phyloP scores from a whole-genome alignment of 2,113 vertebrate species.

The Hydrochoerus hydrochaeris region DNA sequence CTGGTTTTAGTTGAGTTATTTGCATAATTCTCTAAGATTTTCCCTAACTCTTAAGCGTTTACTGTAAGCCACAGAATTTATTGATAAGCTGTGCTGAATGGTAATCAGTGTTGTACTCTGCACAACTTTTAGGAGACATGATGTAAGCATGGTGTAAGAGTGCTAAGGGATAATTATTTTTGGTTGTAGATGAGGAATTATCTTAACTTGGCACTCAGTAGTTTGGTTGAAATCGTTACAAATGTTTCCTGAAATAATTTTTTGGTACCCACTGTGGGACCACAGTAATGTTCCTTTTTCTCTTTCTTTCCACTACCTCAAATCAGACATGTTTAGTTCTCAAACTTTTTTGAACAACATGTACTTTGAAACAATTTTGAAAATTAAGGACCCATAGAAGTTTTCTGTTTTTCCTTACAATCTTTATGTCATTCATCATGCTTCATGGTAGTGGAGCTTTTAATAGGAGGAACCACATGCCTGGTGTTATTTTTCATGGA shows the following conservation, averaged over 20 bases:
- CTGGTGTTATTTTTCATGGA: not conserved
- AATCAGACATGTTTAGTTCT: not conserved
- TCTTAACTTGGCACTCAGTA: not conserved
- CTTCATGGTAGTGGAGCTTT: not conserved
- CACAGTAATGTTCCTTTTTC: not conserved
- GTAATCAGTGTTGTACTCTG: not conserved
- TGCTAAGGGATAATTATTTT: not conserved
- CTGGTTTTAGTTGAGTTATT: constrained; percentile 15
- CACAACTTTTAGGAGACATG: not conserved
- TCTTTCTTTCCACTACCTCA: not conserved
- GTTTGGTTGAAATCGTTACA: not conserved
- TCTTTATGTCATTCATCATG: not conserved
- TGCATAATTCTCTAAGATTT: constrained; percentile 29
- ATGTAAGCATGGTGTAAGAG: not conserved
- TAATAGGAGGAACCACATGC: not conserved
- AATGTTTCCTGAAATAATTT: not conserved
- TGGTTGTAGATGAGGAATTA: not conserved
- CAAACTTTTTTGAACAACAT: not conserved
- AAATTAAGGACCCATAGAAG: not conserved
- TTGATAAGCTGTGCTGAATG: not conserved
- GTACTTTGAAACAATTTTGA: not conserved
- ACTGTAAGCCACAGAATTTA: not conserved
- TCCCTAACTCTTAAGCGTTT: not conserved
- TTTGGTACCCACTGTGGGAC: not conserved
- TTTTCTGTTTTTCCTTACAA: not conserved